These are phyloP conservation scores for Netelia fuscicornis DNA, from an alignment of 2,888 invertebrate genomes.

Conservation along the genomic window DNA sequence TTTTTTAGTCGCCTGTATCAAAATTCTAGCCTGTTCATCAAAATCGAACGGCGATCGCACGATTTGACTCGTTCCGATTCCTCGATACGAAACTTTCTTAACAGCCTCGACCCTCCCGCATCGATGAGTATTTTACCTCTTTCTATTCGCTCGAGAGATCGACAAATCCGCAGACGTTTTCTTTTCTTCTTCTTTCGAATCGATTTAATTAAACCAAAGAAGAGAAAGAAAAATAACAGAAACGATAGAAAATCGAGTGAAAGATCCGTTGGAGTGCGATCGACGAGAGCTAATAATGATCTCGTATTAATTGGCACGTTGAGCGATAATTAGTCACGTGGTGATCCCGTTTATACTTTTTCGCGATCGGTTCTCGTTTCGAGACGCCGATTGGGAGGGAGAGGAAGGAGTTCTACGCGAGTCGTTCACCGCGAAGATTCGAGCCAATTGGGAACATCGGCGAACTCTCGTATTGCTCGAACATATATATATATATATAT, in stretches of 20 bases:
- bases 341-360: not conserved
- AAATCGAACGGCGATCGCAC: not conserved
- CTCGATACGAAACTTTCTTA: not conserved
- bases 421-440: constrained; percentile 11
- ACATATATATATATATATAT: not conserved
- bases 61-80: not conserved
- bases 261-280: not conserved
- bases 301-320: not conserved
- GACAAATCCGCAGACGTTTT: no score
- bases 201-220: no score
- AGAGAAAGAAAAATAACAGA: not conserved
- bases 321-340: not conserved
- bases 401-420: not conserved
- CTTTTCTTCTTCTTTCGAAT: no score
- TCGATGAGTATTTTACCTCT: no score
- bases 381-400: no score
- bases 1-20: not conserved
- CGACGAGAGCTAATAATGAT: not conserved
- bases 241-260: not conserved
- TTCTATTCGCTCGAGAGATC: no score
- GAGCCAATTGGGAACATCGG: constrained; percentile 25
- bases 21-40: not conserved
- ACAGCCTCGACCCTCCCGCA: not conserved
- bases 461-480: not conserved
- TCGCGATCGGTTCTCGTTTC: not conserved